Evolutionary conservation across 2,888 invertebrate genomes (phyloP), one percentile per base, ranked within the genome.

Genomic region (Tiliacea citrago): DNA sequence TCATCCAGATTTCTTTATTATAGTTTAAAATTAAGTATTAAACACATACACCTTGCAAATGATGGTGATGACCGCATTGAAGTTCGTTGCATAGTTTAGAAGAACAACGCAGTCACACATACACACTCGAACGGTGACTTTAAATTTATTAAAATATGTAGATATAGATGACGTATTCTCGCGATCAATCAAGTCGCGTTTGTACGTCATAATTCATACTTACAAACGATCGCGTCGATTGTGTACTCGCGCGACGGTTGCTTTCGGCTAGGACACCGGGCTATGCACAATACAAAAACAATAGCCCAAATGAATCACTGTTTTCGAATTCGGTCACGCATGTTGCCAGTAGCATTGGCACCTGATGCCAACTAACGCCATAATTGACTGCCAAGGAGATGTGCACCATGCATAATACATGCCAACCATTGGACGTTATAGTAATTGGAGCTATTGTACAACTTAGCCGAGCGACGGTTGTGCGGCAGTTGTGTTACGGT

Each of bases 401-500:
- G 63, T 90, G 86, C 88, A 88, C 88, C 88, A 93, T 92, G 88
- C 90, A 93, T 93, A 89, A 93, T 92, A 91, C 91, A 93, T 91
- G 78, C 21, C 60, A 24, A 29, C 55, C 61, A 67, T 69, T 63
- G 63, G 67, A 76, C 69, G 63, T 35, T 61, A 70, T 47, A 70
- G 63, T 83, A 74, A 84, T 84, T 73, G 70, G 21, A 49, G 45
- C 80, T 69, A 77, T 83, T 76, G 81, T 81, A 60, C 63, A 79
- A 81, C 55, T 74, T 61, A 29, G 60, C 49, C 13, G 21, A 18
- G 57, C 69, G 55, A 84, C 53, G 8, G 21, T 84, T 75, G 79
- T 73, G 12, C 16, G 39, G 16, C 60, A 57, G 57, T 77, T 68
- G 53, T 69, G 16, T 21, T 60, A 47, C 35, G 13, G 18, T 72